Evolutionary conservation across 2,888 invertebrate genomes (phyloP).

Genomic region (Salpingus planirostris): DNA sequence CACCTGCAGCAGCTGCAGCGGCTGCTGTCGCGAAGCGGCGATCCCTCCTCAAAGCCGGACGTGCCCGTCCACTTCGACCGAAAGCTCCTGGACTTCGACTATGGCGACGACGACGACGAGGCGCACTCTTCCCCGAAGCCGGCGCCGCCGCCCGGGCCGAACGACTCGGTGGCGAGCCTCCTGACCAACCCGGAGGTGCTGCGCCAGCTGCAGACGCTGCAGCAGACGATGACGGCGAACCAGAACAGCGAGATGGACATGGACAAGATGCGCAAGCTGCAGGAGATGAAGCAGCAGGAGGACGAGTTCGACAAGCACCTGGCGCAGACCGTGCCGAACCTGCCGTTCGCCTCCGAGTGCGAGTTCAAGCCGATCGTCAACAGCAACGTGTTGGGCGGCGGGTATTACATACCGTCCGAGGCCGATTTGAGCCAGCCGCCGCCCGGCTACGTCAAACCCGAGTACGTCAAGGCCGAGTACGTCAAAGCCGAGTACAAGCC

Average conservation of each 20-base stretch:
- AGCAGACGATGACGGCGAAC: slow-evolving; percentile 42
- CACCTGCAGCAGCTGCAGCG: slow-evolving; percentile 57
- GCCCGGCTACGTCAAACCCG: slow-evolving; percentile 48
- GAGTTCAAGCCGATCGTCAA: slow-evolving; percentile 47
- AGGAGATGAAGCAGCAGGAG: slow-evolving; percentile 64
- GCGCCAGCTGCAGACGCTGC: slow-evolving; percentile 72
- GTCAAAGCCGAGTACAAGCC: too few relatives aligned
- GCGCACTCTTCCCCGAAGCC: slow-evolving; percentile 45
- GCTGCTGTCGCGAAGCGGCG: slow-evolving; percentile 41
- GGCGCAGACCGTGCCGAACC: slow-evolving; percentile 62
- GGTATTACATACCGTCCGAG: slow-evolving; percentile 24
- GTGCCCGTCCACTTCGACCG: slow-evolving; percentile 64
- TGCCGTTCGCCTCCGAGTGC: slow-evolving; percentile 58
- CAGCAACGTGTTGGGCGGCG: slow-evolving; percentile 26
- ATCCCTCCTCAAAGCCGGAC: slow-evolving; percentile 19
- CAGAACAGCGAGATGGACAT: slow-evolving; percentile 52
- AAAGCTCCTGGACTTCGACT: slow-evolving; percentile 82
- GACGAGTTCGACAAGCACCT: slow-evolving; percentile 68
- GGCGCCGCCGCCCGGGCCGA: slow-evolving; percentile 34
- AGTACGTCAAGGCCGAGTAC: too few relatives aligned
- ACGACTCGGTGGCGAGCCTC: slow-evolving; percentile 43
- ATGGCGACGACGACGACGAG: slow-evolving; percentile 86
- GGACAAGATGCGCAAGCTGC: slow-evolving; percentile 57
- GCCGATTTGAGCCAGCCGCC: slow-evolving; percentile 47
- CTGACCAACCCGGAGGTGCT: slow-evolving; percentile 82